These are phyloP conservation scores for Antheraea assamensis DNA, from an alignment of 2,888 invertebrate species.

Conservation along the genomic window DNA sequence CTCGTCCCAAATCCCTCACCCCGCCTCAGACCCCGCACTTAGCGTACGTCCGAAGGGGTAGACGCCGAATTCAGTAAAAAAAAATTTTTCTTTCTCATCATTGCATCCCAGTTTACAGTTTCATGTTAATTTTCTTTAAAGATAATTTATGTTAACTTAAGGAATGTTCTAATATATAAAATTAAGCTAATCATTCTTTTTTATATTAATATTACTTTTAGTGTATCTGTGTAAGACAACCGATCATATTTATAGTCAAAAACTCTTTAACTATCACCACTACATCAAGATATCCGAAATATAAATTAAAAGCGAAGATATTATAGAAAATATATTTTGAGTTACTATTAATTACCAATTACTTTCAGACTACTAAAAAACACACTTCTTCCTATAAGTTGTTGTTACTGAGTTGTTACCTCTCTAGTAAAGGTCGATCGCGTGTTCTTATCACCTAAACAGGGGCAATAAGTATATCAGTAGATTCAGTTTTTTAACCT, in stretches of 20 bases:
- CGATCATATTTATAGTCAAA: too few relatives aligned
- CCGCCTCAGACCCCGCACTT: slow-evolving; percentile 54
- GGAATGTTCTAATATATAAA: background rate
- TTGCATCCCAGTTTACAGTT: background rate
- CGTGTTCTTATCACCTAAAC: background rate
- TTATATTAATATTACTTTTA: background rate
- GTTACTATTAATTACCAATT: background rate
- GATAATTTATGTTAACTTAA: background rate
- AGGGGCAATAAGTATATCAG: background rate
- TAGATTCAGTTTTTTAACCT: background rate
- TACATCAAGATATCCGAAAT: too few relatives aligned
- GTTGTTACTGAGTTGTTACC: background rate
- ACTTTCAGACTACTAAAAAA: background rate
- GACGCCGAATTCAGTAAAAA: slow-evolving; percentile 49
- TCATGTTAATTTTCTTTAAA: background rate
- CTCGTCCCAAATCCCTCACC: slow-evolving; percentile 37
- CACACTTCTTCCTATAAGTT: background rate
- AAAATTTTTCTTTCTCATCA: slow-evolving; percentile 23
- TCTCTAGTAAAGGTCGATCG: background rate
- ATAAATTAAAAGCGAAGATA: background rate
- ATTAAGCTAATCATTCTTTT: background rate
- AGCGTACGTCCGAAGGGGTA: slow-evolving; percentile 58
- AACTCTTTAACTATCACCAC: too few relatives aligned
- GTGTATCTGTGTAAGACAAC: background rate
- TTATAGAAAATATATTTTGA: background rate